Base-by-base conservation (phyloP, 2,113 vertebrate genomes). In the Chiloscyllium plagiosum region DNA sequence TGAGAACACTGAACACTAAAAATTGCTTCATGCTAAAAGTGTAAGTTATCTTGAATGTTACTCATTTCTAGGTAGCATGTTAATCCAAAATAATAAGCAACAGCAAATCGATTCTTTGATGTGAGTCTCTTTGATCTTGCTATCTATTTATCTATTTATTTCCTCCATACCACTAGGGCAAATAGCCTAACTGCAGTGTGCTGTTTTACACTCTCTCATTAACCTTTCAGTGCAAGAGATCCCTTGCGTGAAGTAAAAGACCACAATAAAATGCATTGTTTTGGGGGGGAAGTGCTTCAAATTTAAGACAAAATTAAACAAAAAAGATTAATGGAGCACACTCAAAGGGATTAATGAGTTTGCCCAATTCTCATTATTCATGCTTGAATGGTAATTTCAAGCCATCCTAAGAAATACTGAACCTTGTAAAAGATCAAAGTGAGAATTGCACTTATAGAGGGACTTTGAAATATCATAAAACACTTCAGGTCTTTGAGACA, bases 91-190 rank as follows among this genome's bases (percentile, higher is more conserved):
- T 61, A 92, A 65, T 61, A 33, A 65, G 1, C 5, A 66, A 90
- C 13, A 20, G 56, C 17, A 13, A 90, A 29, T 90, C 12, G 61
- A 19, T 37, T 93, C 15, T 93, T 93, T 93, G 89, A 93, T 93
- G 29, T 93, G 61, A 93, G 6, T 5, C 66, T 66, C 33, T 66
- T 93, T 93, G 33, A 93, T 93, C 61, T 93, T 93, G 22, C 37
- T 66, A 92, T 65, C 87, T 33, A n/a, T 90, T 90, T 65, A 90
- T 92, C 56, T 37, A 93, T 66, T 92, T 92, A 92, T 37, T 92
- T 61, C 33, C 33, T 15, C n/a, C 61, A 17, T 22, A 92, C 7
- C 89, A 92, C 15, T 37, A 65, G 15, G 89, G 33, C 56, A 2
- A 4, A 56, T 33, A 92, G 5, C n/a, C 61, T 66, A 17, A 92